Base-by-base conservation (phyloP, 2,113 vertebrate species). In the Thymallus thymallus region DNA sequence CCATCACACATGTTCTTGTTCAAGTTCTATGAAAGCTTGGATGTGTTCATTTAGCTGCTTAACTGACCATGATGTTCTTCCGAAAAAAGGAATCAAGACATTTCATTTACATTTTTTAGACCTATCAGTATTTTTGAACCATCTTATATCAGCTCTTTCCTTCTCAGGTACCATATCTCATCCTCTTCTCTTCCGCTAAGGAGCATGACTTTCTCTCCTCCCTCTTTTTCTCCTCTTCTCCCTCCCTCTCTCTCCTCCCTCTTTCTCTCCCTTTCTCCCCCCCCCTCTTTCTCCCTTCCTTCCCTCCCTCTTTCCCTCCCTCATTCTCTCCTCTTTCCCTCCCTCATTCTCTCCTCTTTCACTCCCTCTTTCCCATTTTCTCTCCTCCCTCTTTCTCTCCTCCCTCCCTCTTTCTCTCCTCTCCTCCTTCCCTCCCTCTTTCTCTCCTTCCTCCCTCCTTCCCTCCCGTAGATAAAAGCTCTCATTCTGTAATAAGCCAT, bases 401-500 rank as follows among this genome's bases (percentile, higher is more conserved):
- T 26, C 1, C n/a, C 26, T 26, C 26, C 26, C 26, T 26, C 26
- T 2, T 26, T 26, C 2, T 69, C 73, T 79, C 0, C 24, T 20
- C 69, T 75, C 68, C 23, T 82, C 73, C 73, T 32, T 69, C 71
- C 61, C 68, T 71, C 68, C 26, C 1, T 26, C 26, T 2, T 2
- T 26, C 1, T 26, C 2, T 26, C 26, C 2, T 26, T 1, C n/a
- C 26, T 26, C 26, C 26, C 26, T 26, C 26, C 26, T 26, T 26
- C 2, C 72, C 73, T 79, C 0, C 24, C 35, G 48, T 68, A 71
- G 78, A 86, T 86, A 69, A 79, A 86, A 82, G 82, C 55, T 72
- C 69, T 48, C 70, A 78, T 61, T 79, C 76, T 24, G 74, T 85
- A 86, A 89, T 83, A 74, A 82, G 66, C 84, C 82, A 84, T 80